phyloP scores from a whole-genome alignment of 30 jellyfish, hydroid and myxozoan species.

The Catostylus mosaicus region DNA sequence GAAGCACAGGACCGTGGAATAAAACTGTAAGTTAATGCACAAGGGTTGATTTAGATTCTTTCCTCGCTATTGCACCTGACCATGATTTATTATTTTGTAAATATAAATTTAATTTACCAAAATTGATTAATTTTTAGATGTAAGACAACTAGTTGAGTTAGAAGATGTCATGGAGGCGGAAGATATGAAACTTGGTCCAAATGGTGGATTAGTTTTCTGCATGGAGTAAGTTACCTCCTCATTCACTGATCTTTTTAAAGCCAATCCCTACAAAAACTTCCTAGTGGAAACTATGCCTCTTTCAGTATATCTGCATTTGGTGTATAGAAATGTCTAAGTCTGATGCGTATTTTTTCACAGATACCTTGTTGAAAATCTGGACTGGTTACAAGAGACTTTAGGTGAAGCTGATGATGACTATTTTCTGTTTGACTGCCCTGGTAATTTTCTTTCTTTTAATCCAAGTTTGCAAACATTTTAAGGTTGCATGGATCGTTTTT shows the following conservation, averaged over 20 bases:
- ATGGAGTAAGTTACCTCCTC: conserved; percentile 78
- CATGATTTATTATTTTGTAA: too few species aligned
- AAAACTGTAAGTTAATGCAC: too few species aligned
- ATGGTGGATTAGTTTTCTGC: conserved; percentile 96
- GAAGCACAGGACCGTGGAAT: too few species aligned
- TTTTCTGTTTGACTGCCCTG: conserved; percentile 92
- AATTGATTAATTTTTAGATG: conserved; percentile 61
- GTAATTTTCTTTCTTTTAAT: conserved; percentile 1
- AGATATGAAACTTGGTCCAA: conserved; percentile 93
- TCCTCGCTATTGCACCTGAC: too few species aligned
- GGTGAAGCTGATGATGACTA: conserved; percentile 91
- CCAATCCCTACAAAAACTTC: too few species aligned
- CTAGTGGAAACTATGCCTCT: too few species aligned
- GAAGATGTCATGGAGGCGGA: conserved; percentile 99
- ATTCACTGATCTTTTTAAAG: neutral
- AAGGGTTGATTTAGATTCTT: too few species aligned
- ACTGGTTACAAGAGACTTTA: conserved; percentile 85
- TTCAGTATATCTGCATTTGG: neutral
- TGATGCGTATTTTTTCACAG: conserved; percentile 2
- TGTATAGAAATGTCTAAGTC: neutral
- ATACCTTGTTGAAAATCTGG: conserved; percentile 84
- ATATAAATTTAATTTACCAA: too few species aligned
- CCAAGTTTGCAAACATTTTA: too few species aligned
- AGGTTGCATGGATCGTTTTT: too few species aligned
- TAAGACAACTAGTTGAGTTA: conserved; percentile 84